These are phyloP conservation scores for Gephyroberyx darwinii DNA, from an alignment of 2,797 vertebrate genomes.

Conservation along the genomic window DNA sequence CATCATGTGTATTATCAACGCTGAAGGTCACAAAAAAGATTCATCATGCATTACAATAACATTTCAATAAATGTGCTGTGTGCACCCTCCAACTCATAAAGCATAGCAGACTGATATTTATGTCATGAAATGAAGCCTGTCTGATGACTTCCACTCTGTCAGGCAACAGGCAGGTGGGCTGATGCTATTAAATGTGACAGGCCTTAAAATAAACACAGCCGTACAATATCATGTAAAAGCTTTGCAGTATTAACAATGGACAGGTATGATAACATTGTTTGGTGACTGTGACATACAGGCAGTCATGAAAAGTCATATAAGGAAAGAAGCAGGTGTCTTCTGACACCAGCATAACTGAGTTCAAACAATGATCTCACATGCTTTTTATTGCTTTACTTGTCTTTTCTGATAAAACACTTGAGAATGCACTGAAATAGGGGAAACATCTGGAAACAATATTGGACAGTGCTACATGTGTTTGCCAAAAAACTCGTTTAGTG, in stretches of 20 bases:
- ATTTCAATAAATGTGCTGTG: conserved; percentile 32
- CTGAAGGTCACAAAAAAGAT: conserved; percentile 55
- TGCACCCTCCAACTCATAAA: neutral
- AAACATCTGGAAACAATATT: conserved; percentile 22
- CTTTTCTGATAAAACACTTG: conserved; percentile 54
- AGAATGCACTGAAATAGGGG: conserved; percentile 28
- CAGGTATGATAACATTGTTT: conserved; percentile 68
- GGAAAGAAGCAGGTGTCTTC: conserved; percentile 48
- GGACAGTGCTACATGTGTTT: conserved; percentile 41
- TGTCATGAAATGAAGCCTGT: conserved; percentile 61
- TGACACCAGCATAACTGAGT: conserved; percentile 31
- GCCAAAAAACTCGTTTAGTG: too few relatives aligned
- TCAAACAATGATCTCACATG: conserved; percentile 54
- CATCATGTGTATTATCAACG: conserved; percentile 38
- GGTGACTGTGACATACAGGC: conserved; percentile 62
- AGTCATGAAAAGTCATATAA: conserved; percentile 53
- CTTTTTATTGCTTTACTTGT: conserved; percentile 36
- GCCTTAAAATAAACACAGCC: conserved; percentile 73
- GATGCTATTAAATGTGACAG: conserved; percentile 64
- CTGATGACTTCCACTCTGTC: conserved; percentile 57
- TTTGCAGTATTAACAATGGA: conserved; percentile 60
- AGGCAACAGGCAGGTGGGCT: conserved; percentile 59
- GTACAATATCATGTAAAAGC: conserved; percentile 63
- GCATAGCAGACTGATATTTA: conserved; percentile 53
- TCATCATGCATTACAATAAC: conserved; percentile 32